Evolutionary conservation across 2,113 vertebrate species (phyloP).

Genomic region (Platycercus adscitus): DNA sequence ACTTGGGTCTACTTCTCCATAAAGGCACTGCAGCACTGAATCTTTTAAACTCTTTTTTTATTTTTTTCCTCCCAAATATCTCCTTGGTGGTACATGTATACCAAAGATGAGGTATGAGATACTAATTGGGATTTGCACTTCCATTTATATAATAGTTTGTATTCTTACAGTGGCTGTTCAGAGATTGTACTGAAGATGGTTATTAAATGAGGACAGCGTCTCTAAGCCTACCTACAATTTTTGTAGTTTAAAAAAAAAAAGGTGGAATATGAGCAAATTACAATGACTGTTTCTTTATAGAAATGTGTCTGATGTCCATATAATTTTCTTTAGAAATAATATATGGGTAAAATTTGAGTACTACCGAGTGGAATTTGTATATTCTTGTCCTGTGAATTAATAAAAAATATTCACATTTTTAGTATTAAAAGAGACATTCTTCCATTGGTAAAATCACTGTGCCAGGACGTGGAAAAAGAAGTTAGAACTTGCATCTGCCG

Average conservation of each 20-base stretch:
- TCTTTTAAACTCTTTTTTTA: neutral
- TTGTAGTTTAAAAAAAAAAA: neutral
- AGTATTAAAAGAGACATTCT: constrained; percentile 93
- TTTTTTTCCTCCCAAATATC: neutral
- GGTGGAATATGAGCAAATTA: neutral
- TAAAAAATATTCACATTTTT: neutral
- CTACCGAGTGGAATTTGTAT: neutral
- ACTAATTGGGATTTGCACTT: neutral
- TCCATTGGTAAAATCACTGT: constrained; percentile 89
- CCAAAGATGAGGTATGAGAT: neutral
- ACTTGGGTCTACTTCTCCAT: neutral
- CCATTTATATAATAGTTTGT: neutral
- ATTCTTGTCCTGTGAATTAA: neutral
- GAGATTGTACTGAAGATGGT: neutral
- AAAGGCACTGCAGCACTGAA: neutral
- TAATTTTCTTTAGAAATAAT: neutral
- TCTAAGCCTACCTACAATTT: neutral
- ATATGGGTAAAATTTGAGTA: neutral
- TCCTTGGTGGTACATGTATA: neutral
- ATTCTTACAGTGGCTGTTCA: neutral
- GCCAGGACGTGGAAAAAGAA: constrained; percentile 91
- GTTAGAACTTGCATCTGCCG: constrained; percentile 92
- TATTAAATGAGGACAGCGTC: neutral
- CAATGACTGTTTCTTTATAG: neutral
- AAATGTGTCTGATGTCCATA: neutral